These are phyloP conservation scores for Papilio glaucus DNA, from an alignment of 1,140 invertebrate genomes.

Conservation along the genomic window DNA sequence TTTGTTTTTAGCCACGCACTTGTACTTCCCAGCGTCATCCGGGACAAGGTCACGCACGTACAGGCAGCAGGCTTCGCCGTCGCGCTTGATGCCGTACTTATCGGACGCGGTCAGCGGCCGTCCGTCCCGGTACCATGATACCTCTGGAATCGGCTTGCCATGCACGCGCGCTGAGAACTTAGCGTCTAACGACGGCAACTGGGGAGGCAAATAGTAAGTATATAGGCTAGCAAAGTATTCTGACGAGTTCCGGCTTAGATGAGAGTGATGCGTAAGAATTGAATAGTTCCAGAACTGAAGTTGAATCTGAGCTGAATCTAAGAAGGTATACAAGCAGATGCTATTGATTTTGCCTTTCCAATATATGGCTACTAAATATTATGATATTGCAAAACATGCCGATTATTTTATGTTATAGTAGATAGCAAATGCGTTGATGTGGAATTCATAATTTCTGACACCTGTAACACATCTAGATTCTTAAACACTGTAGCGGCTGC, in stretches of 20 bases:
- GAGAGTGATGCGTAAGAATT: too few relatives aligned
- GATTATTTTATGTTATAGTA: too few relatives aligned
- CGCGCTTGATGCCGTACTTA: slow-evolving; percentile 90
- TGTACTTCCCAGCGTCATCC: slow-evolving; percentile 90
- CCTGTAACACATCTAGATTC: neutral
- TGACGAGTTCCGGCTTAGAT: neutral
- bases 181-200: slow-evolving; percentile 89
- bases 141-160: slow-evolving; percentile 93
- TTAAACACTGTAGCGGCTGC: neutral
- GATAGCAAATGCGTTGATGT: too few relatives aligned
- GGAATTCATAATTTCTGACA: neutral
- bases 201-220: slow-evolving; percentile 42
- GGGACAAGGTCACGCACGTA: slow-evolving; percentile 88
- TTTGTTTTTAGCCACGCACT: slow-evolving; percentile 90
- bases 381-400: too few relatives aligned
- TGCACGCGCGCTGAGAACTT: slow-evolving; percentile 92
- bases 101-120: slow-evolving; percentile 86
- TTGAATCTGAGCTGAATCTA: too few relatives aligned
- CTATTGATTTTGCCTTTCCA: too few relatives aligned
- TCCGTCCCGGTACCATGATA: slow-evolving; percentile 93
- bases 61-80: slow-evolving; percentile 91
- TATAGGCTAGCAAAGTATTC: too few relatives aligned
- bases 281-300: too few relatives aligned
- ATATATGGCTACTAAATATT: too few relatives aligned
- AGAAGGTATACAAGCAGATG: too few relatives aligned